A percentile compares a stretch with the other conserved stretches of the same genome.
Conservation (phyloP, 2,888 invertebrate genomes). For the Toxonevra muliebris region DNA sequence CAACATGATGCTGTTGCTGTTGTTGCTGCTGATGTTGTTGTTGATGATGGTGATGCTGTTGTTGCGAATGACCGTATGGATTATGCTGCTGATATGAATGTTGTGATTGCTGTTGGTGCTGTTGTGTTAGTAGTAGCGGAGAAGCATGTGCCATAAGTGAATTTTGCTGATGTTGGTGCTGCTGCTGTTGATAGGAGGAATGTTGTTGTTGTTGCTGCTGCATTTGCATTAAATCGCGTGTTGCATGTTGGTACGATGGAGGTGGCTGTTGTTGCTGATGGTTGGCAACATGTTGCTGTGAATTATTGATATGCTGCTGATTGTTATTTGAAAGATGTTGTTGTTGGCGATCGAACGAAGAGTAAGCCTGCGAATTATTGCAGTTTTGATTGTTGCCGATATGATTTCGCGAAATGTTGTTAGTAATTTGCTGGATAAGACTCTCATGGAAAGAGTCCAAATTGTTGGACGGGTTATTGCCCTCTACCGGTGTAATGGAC, state of each 20-base stretch:
- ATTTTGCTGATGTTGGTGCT: constrained; percentile 56
- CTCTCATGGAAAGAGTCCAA: constrained; percentile 82
- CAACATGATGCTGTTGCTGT: constrained; percentile 43
- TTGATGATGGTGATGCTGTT: constrained; percentile 67
- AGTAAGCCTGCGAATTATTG: constrained; percentile 50
- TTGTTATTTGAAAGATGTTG: constrained; percentile 70
- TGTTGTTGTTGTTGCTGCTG: constrained; percentile 66
- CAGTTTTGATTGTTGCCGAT: constrained; percentile 66
- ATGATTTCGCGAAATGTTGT: constrained; percentile 54
- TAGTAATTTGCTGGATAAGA: constrained; percentile 69
- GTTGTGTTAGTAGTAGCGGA: constrained; percentile 51
- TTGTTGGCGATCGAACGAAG: constrained; percentile 58
- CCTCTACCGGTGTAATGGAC: constrained; percentile 67
- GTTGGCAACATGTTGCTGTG: constrained; percentile 36
- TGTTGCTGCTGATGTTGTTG: constrained; percentile 67
- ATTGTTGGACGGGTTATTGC: constrained; percentile 57
- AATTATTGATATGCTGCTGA: constrained; percentile 33
- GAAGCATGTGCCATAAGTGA: constrained; percentile 67
- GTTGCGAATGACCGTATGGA: constrained; percentile 25
- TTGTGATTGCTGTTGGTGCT: constrained; percentile 58
- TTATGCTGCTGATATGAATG: constrained; percentile 42
- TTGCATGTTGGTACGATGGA: constrained; percentile 58
- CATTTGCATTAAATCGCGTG: constrained; percentile 54
- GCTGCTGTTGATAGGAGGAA: constrained; percentile 70
- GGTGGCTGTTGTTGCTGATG: constrained; percentile 53